A percentile compares a stretch with the other conserved stretches of the same genome.
phyloP scores from a whole-genome alignment of 2,113 vertebrate genomes.

The Cricetomys ansorgei region DNA sequence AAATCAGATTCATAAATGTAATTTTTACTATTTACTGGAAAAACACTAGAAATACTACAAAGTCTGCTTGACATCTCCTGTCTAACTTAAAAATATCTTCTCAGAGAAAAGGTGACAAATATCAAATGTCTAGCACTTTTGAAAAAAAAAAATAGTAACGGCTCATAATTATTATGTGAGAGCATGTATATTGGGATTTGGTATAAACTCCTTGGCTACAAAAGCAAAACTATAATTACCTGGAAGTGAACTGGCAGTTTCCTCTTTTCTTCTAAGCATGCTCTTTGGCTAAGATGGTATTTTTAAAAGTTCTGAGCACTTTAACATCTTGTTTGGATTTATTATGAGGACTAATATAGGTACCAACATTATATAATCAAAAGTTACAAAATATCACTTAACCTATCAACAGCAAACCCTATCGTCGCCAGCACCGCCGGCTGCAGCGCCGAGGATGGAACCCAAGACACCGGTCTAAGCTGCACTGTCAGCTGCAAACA shows the following conservation, averaged over 20 bases:
- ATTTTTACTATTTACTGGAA: slow-evolving; percentile 21
- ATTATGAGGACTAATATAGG: slow-evolving; percentile 1
- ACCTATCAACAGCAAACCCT: slow-evolving; percentile 29
- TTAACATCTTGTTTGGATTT: slow-evolving; percentile 43
- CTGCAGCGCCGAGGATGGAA: background rate
- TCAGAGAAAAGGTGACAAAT: slow-evolving; percentile 52
- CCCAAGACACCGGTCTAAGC: no score
- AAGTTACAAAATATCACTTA: slow-evolving; percentile 19
- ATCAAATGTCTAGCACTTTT: background rate
- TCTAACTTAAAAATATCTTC: slow-evolving; percentile 53
- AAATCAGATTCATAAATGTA: slow-evolving; percentile 43
- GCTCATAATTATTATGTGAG: background rate
- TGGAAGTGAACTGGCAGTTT: background rate
- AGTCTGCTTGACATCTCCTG: background rate
- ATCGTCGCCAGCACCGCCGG: background rate
- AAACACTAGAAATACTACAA: slow-evolving; percentile 45
- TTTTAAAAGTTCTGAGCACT: background rate
- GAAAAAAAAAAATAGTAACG: slow-evolving; percentile 44
- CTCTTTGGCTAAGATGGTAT: background rate
- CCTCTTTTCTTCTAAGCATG: background rate
- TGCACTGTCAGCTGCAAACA: background rate
- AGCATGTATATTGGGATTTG: slow-evolving; percentile 28
- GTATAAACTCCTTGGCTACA: slow-evolving; percentile 1
- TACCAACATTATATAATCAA: slow-evolving; percentile 4
- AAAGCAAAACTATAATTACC: slow-evolving; percentile 42